These are phyloP conservation scores for Trachurus trachurus DNA, from an alignment of 2,797 vertebrate genomes.

Conservation along the genomic window DNA sequence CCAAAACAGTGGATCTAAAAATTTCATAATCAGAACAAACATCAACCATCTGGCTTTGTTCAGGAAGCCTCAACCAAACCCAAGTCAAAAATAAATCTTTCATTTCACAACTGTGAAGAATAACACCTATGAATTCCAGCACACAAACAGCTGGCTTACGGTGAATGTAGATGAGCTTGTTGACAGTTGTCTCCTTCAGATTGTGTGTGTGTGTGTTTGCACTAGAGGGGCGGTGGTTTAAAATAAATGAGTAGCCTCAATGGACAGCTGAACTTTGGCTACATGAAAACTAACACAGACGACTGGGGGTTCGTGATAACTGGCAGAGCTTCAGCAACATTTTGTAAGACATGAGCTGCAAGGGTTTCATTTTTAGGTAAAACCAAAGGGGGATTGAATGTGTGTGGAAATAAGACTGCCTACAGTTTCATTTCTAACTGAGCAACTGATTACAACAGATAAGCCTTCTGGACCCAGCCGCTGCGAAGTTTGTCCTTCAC, in stretches of 20 bases:
- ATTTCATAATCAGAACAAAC: slow-evolving; percentile 9
- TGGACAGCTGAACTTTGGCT: slow-evolving; percentile 3
- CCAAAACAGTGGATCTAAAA: slow-evolving; percentile 21
- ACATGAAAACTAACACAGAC: slow-evolving; percentile 16
- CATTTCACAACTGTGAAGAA: slow-evolving; percentile 25
- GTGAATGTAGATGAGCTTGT: slow-evolving; percentile 22
- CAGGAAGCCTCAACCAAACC: not conserved
- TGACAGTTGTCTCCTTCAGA: slow-evolving; percentile 1
- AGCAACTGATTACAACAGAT: slow-evolving; percentile 6
- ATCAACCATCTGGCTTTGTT: slow-evolving; percentile 18
- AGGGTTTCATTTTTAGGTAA: not conserved
- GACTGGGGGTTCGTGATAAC: slow-evolving; percentile 16
- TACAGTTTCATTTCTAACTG: slow-evolving; percentile 22
- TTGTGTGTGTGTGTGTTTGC: not conserved
- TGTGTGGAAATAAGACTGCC: slow-evolving; percentile 16
- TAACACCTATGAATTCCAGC: slow-evolving; percentile 3
- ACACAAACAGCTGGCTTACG: slow-evolving; percentile 7
- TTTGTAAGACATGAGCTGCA: not conserved
- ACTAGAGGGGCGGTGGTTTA: slow-evolving; percentile 1
- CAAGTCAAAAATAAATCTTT: not conserved
- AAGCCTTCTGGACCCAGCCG: slow-evolving; percentile 2
- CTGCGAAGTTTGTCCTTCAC: slow-evolving; percentile 28
- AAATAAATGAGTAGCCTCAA: slow-evolving; percentile 28
- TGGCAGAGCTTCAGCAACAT: slow-evolving; percentile 9
- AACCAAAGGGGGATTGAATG: slow-evolving; percentile 10